Evolutionary conservation across 2,113 vertebrate genomes (phyloP).

Genomic region (Plecotus auritus): DNA sequence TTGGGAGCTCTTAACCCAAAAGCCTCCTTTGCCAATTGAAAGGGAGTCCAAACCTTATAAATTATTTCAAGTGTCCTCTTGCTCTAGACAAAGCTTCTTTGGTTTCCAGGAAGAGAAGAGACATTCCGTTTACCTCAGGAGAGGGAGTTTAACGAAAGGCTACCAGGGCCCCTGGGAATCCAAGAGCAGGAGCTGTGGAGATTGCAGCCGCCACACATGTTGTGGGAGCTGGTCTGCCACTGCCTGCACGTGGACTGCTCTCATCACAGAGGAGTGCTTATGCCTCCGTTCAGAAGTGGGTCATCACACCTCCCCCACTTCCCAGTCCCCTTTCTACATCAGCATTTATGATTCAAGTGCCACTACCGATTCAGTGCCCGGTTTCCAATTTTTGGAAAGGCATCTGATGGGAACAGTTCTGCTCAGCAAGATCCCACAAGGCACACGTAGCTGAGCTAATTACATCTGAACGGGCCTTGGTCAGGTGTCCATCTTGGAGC

Average conservation of each 20-base stretch:
- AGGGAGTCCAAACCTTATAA: neutral
- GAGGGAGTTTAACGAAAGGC: neutral
- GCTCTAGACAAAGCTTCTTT: constrained; percentile 14
- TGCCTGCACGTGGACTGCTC: neutral
- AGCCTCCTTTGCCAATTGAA: neutral
- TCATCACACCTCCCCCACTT: neutral
- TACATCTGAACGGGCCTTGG: neutral
- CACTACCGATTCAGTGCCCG: neutral
- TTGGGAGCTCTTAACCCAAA: neutral
- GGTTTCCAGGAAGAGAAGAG: constrained; percentile 44
- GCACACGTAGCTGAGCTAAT: neutral
- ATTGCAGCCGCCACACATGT: neutral
- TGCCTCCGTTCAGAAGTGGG: neutral
- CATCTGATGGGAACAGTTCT: neutral
- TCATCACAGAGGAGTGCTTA: neutral
- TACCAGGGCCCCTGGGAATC: neutral
- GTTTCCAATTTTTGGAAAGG: neutral
- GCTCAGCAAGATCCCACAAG: neutral
- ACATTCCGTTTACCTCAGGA: neutral
- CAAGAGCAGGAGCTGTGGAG: neutral
- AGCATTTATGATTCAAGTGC: neutral
- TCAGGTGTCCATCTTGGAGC: neutral
- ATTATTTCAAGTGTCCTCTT: constrained; percentile 12
- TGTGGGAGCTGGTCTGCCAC: neutral
- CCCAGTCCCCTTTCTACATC: neutral